Percentiles rank a stretch among this genome's conserved stretches.
These are phyloP conservation scores for Aramus guarauna DNA, from an alignment of 2,113 vertebrate genomes.

Conservation along the genomic window DNA sequence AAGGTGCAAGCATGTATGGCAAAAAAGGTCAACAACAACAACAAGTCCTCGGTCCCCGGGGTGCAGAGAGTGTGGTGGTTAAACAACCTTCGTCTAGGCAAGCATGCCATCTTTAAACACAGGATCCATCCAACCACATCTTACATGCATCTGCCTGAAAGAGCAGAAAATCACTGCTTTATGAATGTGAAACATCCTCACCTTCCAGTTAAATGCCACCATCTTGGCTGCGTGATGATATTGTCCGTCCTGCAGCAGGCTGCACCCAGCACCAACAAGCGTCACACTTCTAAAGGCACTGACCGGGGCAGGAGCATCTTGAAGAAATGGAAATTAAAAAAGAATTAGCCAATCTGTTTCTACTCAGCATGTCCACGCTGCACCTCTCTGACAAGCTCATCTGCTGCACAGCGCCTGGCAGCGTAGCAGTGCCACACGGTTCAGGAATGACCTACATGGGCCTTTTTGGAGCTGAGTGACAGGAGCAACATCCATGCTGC, in stretches of 20 bases:
- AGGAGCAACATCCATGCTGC: not conserved
- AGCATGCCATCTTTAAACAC: not conserved
- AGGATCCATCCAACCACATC: not conserved
- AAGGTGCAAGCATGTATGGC: not conserved
- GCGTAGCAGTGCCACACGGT: not conserved
- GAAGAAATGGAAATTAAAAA: not conserved
- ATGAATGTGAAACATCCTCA: not conserved
- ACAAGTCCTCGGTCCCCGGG: not conserved
- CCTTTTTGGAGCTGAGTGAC: not conserved
- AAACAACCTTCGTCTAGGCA: not conserved
- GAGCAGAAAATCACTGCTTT: not conserved
- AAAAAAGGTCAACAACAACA: not conserved
- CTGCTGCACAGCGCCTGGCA: not conserved
- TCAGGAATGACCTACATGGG: not conserved
- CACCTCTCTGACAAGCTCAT: not conserved
- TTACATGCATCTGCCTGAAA: not conserved
- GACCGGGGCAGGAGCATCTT: not conserved
- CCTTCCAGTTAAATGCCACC: slow-evolving; percentile 66
- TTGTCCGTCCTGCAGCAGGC: not conserved
- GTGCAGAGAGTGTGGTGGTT: not conserved
- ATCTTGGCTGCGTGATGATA: not conserved
- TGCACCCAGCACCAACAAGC: accelerated
- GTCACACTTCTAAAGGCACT: not conserved
- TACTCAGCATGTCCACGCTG: not conserved
- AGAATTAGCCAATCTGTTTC: not conserved